Conservation (phyloP, 2,797 vertebrate genomes). For the Diceros bicornis region DNA sequence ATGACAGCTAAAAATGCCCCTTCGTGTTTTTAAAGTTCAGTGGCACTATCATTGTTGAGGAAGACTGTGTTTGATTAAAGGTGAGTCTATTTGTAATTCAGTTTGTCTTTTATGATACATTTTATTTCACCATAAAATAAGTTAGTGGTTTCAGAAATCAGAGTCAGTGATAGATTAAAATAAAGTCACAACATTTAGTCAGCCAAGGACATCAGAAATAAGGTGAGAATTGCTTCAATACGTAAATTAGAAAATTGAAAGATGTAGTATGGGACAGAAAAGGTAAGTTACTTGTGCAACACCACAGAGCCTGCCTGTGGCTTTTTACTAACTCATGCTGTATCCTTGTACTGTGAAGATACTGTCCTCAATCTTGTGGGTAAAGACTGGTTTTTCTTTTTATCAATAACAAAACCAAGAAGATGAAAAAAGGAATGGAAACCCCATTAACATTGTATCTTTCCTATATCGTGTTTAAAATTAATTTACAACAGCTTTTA, state of each 20-base stretch:
- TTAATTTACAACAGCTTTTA: constrained; percentile 79
- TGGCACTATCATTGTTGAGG: neutral
- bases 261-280: neutral
- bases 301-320: neutral
- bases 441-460: constrained; percentile 7
- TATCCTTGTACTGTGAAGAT: neutral
- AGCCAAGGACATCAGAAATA: neutral
- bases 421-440: neutral
- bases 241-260: neutral
- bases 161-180: neutral
- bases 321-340: neutral
- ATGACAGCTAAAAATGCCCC: neutral
- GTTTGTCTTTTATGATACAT: neutral
- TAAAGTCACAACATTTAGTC: constrained; percentile 12
- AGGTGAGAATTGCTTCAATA: neutral
- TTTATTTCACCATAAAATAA: constrained; percentile 34
- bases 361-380: constrained; percentile 37
- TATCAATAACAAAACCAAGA: constrained; percentile 22
- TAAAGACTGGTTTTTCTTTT: constrained; percentile 59
- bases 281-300: neutral
- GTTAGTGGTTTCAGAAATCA: constrained; percentile 26
- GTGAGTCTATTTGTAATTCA: neutral
- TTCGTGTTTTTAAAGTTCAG: neutral
- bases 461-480: constrained; percentile 73
- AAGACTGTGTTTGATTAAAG: constrained; percentile 40